Conservation (phyloP, 2,113 vertebrate genomes). For the Mesembrinibis cayennensis region DNA sequence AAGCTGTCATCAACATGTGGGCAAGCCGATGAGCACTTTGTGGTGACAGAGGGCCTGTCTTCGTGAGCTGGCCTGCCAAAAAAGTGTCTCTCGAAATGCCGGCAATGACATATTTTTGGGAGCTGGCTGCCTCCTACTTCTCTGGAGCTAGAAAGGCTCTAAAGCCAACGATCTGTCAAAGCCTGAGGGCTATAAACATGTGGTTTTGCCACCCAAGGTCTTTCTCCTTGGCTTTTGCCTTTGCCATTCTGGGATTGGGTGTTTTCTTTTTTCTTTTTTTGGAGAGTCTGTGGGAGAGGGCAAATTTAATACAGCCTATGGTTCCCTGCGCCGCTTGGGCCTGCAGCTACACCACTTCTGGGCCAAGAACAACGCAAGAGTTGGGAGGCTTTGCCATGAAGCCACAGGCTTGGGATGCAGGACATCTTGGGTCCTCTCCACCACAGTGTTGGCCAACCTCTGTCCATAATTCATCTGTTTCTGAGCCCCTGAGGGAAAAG, state of each 20-base stretch:
- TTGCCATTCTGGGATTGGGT: not conserved
- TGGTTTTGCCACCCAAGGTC: slow-evolving; percentile 43
- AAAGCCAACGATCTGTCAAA: slow-evolving; percentile 13
- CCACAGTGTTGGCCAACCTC: not conserved
- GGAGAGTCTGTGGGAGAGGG: not conserved
- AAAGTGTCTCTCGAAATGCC: not conserved
- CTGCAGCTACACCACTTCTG: not conserved
- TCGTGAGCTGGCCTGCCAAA: not conserved
- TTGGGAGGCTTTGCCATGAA: not conserved
- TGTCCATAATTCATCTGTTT: not conserved
- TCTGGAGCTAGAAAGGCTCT: not conserved
- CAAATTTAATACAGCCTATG: not conserved
- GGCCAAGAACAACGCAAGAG: not conserved
- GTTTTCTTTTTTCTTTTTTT: not conserved
- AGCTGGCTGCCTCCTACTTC: not conserved
- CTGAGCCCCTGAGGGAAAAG: not conserved
- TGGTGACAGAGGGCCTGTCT: not conserved
- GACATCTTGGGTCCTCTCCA: not conserved
- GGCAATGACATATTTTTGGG: not conserved
- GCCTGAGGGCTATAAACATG: slow-evolving; percentile 8
- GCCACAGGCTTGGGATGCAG: not conserved
- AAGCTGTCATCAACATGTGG: not conserved
- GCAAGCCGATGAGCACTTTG: not conserved
- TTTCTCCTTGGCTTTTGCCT: slow-evolving; percentile 1
- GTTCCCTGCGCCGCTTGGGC: not conserved